A percentile compares a stretch with the other conserved stretches of the same genome.
Evolutionary conservation across 2,797 vertebrate species (phyloP).

Genomic region (Remorina albescens): DNA sequence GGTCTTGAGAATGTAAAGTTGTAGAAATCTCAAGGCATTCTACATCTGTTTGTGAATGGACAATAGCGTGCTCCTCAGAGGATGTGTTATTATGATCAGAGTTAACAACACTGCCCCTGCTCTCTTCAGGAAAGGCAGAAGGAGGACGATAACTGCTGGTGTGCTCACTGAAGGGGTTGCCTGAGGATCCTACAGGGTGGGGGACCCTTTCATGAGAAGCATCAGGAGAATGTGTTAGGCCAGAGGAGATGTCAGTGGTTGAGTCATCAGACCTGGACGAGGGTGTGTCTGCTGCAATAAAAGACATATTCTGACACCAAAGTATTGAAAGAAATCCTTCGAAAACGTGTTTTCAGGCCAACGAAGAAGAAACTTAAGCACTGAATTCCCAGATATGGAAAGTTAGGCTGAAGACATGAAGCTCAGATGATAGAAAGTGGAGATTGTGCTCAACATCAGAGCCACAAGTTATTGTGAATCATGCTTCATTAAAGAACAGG

Average conservation of each 20-base stretch:
- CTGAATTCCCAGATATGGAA: background rate
- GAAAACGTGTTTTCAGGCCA: background rate
- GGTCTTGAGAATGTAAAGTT: conserved; percentile 5
- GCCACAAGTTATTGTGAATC: conserved; percentile 26
- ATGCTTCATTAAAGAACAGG: conserved; percentile 29
- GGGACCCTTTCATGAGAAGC: background rate
- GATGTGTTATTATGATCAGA: conserved; percentile 7
- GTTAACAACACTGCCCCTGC: background rate
- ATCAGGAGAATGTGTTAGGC: conserved; percentile 19
- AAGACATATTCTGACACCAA: conserved; percentile 54
- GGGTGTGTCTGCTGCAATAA: conserved; percentile 74
- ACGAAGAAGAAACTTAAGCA: conserved; percentile 9
- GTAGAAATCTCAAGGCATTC: conserved; percentile 9
- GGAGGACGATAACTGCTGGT: conserved; percentile 9
- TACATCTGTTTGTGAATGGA: conserved; percentile 7
- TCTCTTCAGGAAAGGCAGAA: conserved; percentile 30
- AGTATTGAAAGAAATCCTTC: background rate
- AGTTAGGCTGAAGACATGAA: background rate
- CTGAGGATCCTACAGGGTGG: background rate
- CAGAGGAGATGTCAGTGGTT: conserved; percentile 7
- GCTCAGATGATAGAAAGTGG: too few relatives aligned
- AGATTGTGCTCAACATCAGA: background rate
- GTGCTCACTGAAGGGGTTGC: conserved; percentile 25
- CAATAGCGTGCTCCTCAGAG: conserved; percentile 10
- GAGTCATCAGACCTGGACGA: conserved; percentile 64